These are phyloP conservation scores for Montipora capricornis DNA, from an alignment of 64 coral and sea anemone species.

Conservation along the genomic window DNA sequence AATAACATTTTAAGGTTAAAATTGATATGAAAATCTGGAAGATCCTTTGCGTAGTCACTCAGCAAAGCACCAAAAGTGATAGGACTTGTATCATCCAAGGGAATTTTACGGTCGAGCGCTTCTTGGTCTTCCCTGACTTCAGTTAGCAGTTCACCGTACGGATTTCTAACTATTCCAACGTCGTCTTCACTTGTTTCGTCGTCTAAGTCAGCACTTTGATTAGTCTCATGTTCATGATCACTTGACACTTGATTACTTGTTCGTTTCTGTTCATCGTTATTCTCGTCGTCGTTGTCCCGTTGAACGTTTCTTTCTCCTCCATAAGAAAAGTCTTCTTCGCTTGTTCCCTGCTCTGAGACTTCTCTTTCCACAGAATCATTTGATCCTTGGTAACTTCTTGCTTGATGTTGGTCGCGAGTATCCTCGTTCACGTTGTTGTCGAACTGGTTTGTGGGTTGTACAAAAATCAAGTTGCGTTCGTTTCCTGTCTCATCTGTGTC, in stretches of 20 bases:
- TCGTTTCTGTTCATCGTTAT: not conserved
- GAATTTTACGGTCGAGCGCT: not conserved
- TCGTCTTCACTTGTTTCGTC: not conserved
- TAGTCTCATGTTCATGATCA: not conserved
- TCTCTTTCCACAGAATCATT: not conserved
- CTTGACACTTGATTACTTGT: not conserved
- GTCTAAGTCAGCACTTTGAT: not conserved
- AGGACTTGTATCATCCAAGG: conserved; percentile 4
- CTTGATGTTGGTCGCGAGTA: not conserved
- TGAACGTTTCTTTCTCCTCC: not conserved
- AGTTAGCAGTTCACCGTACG: not conserved
- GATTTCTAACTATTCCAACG: not conserved
- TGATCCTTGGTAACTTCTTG: not conserved
- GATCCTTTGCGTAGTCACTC: not conserved
- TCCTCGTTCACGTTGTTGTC: not conserved
- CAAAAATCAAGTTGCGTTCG: not conserved
- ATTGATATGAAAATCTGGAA: not conserved
- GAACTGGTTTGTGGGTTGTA: not conserved
- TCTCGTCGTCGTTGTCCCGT: not conserved
- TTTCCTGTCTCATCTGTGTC: not conserved
- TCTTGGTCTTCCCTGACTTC: not conserved
- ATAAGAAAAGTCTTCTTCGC: not conserved
- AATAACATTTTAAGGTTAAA: not conserved
- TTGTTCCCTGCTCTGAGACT: not conserved
- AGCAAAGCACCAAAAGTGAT: not conserved